These are phyloP conservation scores for Garra rufa DNA, from an alignment of 2,113 vertebrate genomes.

Conservation along the genomic window DNA sequence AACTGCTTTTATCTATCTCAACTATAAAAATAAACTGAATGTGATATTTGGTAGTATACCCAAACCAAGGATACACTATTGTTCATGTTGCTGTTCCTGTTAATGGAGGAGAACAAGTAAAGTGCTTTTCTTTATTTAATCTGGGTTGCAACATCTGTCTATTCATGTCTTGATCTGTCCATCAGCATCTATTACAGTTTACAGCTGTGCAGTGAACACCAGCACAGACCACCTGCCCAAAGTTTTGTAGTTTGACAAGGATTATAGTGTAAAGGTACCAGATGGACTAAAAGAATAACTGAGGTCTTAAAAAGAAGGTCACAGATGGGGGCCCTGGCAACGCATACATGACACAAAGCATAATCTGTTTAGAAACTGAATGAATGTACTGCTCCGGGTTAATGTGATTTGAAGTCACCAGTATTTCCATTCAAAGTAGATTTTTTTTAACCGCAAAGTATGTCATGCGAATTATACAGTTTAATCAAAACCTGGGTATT, in stretches of 20 bases:
- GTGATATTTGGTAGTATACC: neutral
- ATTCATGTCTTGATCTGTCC: conserved; percentile 11
- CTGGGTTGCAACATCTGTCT: conserved; percentile 44
- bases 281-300: conserved; percentile 20
- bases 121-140: conserved; percentile 38
- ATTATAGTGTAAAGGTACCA: conserved; percentile 22
- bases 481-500: neutral
- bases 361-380: conserved; percentile 28
- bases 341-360: conserved; percentile 7
- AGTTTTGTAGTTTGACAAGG: conserved; percentile 30
- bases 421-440: conserved; percentile 6
- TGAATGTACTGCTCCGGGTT: neutral
- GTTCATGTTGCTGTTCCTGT: neutral
- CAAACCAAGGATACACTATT: neutral
- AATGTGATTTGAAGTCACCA: conserved; percentile 3
- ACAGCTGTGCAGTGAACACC: neutral
- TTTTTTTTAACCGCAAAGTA: conserved; percentile 17
- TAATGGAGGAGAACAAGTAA: conserved; percentile 8
- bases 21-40: neutral
- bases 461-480: neutral
- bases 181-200: conserved; percentile 38
- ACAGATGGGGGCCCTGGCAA: neutral
- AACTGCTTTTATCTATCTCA: neutral
- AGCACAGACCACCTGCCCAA: neutral
- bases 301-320: conserved; percentile 22